A percentile compares a stretch with the other conserved stretches of the same genome.
These are phyloP conservation scores for Ephestia elutella DNA, from an alignment of 1,140 invertebrate species.

Conservation along the genomic window DNA sequence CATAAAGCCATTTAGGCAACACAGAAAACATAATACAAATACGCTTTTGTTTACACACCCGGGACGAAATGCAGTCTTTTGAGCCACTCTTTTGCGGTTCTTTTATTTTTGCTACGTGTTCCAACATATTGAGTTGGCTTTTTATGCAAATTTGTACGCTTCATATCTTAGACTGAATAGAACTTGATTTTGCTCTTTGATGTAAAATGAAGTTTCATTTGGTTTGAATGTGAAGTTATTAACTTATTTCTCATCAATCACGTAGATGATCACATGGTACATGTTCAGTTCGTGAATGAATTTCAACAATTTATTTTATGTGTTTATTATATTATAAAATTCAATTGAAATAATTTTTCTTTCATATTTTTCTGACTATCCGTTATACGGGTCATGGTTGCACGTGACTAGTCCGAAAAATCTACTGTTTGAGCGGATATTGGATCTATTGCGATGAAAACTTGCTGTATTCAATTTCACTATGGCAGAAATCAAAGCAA, in stretches of 20 bases:
- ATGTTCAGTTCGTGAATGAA: no score
- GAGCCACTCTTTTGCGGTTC: neutral
- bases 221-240: neutral
- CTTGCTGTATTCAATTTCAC: no score
- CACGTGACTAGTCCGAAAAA: no score
- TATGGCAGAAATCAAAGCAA: no score
- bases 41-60: neutral
- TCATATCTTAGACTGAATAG: neutral
- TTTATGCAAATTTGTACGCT: constrained; percentile 1
- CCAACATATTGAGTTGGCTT: neutral
- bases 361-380: no score
- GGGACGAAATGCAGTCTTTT: neutral
- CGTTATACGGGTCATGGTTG: no score
- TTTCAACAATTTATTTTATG: no score
- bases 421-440: no score
- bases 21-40: neutral
- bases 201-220: neutral
- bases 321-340: no score
- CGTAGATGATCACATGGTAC: no score
- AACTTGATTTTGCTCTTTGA: constrained; percentile 1
- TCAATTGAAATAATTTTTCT: no score
- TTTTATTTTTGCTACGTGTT: constrained; percentile 1
- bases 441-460: no score
- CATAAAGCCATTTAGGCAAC: neutral
- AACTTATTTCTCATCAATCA: neutral